These are phyloP conservation scores for Epistrophe grossulariae DNA, from an alignment of 2,888 invertebrate genomes.

Conservation along the genomic window DNA sequence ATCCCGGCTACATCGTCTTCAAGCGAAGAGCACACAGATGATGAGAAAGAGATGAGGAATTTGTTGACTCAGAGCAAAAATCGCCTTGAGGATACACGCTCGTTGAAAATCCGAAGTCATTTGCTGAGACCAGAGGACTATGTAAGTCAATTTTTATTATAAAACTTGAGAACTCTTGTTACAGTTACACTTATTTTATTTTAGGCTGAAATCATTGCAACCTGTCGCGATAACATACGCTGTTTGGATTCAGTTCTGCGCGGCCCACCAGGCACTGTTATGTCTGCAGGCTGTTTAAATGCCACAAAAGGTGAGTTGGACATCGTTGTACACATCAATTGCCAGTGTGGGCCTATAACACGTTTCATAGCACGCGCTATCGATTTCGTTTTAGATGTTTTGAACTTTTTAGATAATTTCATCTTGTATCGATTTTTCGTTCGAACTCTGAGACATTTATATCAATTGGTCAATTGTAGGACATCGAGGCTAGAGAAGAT, in stretches of 20 bases:
- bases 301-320: constrained; percentile 86
- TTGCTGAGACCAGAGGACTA: constrained; percentile 84
- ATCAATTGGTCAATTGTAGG: constrained; percentile 79
- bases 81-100: constrained; percentile 82
- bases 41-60: constrained; percentile 83
- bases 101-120: constrained; percentile 83
- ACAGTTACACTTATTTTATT: constrained; percentile 67
- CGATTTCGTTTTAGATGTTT: constrained; percentile 81
- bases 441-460: constrained; percentile 80
- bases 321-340: constrained; percentile 78
- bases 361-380: constrained; percentile 83
- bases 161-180: not conserved
- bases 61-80: constrained; percentile 82
- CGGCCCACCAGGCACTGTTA: constrained; percentile 84
- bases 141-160: constrained; percentile 80
- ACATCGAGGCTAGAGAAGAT: constrained; percentile 66
- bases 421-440: constrained; percentile 81
- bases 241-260: constrained; percentile 90
- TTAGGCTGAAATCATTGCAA: constrained; percentile 93
- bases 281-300: constrained; percentile 85
- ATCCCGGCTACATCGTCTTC: constrained; percentile 83
- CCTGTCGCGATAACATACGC: constrained; percentile 94
- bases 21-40: constrained; percentile 82
- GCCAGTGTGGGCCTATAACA: constrained; percentile 83
- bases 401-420: constrained; percentile 82